Percentiles rank a stretch among this genome's conserved stretches.
These are phyloP conservation scores for Tragelaphus strepsiceros DNA, from an alignment of 2,113 vertebrate species.

Conservation along the genomic window DNA sequence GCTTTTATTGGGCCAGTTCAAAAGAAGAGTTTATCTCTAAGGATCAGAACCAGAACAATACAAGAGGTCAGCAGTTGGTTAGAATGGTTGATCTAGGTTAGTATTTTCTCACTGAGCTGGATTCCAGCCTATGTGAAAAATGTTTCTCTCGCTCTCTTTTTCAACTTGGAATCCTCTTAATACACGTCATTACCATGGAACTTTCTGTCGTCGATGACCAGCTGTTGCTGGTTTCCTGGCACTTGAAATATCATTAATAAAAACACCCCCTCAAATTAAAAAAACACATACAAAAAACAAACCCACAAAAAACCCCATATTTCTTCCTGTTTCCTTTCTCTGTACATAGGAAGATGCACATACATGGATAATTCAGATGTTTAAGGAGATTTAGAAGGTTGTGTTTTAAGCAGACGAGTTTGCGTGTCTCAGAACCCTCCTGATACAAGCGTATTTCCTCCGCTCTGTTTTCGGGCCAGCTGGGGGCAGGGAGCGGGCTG, in stretches of 20 bases:
- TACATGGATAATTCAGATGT: background rate
- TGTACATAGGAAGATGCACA: background rate
- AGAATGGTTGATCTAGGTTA: background rate
- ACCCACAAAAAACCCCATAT: background rate
- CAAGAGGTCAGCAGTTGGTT: background rate
- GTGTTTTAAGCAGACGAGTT: background rate
- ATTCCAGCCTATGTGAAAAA: background rate
- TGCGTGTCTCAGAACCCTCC: background rate
- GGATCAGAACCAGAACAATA: background rate
- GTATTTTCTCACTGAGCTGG: background rate
- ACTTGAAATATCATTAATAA: background rate
- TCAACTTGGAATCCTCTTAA: background rate
- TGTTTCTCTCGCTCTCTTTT: background rate
- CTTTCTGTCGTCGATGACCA: background rate
- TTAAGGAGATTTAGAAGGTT: conserved; percentile 23
- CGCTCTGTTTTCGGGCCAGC: background rate
- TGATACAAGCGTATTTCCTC: background rate
- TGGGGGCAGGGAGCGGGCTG: background rate
- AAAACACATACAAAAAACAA: background rate
- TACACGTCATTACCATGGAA: background rate
- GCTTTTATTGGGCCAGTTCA: background rate
- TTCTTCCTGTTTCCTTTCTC: background rate
- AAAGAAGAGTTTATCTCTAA: background rate
- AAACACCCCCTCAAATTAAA: background rate
- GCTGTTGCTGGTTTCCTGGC: conserved; percentile 1